A percentile compares a stretch with the other conserved stretches of the same genome.
phyloP scores from a whole-genome alignment of 2,113 vertebrate species.

The Phrynocephalus versicolor region DNA sequence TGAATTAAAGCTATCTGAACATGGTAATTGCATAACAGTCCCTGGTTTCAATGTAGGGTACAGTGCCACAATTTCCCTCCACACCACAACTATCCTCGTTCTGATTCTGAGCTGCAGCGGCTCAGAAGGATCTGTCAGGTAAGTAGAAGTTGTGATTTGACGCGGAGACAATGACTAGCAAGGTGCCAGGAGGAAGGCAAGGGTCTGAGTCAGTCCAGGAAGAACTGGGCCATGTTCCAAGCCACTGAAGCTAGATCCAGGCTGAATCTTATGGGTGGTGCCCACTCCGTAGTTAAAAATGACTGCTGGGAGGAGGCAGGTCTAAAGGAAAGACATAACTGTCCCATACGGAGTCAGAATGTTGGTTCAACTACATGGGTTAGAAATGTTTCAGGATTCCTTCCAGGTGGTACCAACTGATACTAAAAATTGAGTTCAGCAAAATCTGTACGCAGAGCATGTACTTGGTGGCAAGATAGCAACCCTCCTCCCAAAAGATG shows the following conservation, averaged over 20 bases:
- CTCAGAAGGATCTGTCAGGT: constrained; percentile 52
- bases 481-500: no score
- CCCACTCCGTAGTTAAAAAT: not conserved
- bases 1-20: not conserved
- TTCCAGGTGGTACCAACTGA: no score
- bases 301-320: no score
- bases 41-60: constrained; percentile 31
- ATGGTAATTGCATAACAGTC: not conserved
- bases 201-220: constrained; percentile 13
- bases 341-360: no score
- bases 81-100: not conserved
- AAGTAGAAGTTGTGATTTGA: constrained; percentile 50
- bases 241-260: not conserved
- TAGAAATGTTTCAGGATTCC: no score
- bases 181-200: constrained; percentile 57
- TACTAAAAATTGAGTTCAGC: no score
- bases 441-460: no score
- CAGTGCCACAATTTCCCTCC: not conserved
- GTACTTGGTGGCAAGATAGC: no score
- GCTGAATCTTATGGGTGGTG: not conserved
- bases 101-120: constrained; percentile 28
- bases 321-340: not conserved
- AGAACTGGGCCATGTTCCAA: not conserved
- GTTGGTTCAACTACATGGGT: no score
- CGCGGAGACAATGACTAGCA: constrained; percentile 42